Evolutionary conservation across 2,113 vertebrate genomes (phyloP).

Genomic region (Hippopotamus amphibius): DNA sequence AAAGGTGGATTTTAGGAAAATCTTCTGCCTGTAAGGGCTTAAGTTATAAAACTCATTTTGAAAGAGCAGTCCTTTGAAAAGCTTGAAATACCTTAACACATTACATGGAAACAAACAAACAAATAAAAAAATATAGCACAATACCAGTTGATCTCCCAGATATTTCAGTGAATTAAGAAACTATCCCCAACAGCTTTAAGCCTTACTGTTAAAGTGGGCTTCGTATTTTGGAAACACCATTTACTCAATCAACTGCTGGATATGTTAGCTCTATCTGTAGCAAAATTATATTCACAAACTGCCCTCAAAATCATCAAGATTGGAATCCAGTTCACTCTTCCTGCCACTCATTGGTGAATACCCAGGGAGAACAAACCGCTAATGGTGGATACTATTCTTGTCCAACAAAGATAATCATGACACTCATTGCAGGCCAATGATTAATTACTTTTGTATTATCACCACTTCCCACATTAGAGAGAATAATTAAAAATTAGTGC

Average conservation of each 20-base stretch:
- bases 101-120: neutral
- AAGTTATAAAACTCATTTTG: neutral
- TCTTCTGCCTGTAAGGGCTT: neutral
- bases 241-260: neutral
- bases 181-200: neutral
- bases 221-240: neutral
- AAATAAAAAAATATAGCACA: neutral
- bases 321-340: neutral
- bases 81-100: neutral
- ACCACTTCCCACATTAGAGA: neutral
- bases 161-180: neutral
- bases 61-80: neutral
- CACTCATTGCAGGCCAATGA: neutral
- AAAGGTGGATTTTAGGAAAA: neutral
- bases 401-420: constrained; percentile 23
- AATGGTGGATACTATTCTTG: neutral
- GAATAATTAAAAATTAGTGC: constrained; percentile 22
- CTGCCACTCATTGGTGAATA: neutral
- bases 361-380: neutral
- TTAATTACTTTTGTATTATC: constrained; percentile 53
- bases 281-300: constrained; percentile 43
- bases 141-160: neutral
- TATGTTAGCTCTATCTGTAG: neutral
- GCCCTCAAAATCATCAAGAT: neutral
- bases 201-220: neutral